phyloP scores from a whole-genome alignment of 2,113 vertebrate species.

The Vimba vimba region DNA sequence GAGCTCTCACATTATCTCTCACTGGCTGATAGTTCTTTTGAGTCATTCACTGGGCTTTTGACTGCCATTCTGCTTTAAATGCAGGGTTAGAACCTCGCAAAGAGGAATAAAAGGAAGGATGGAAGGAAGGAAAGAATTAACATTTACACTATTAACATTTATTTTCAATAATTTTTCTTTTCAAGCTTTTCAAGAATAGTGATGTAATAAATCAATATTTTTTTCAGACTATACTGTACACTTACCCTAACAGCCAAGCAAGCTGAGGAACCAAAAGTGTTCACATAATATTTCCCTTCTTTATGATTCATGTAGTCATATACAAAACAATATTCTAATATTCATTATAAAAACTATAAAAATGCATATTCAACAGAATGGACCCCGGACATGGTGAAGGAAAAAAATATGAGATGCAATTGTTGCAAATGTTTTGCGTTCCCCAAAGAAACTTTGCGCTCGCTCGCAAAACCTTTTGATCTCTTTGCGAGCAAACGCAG shows the following conservation, averaged over 20 bases:
- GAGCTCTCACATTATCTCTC: constrained; percentile 96
- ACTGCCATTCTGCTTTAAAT: constrained; percentile 77
- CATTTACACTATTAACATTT: too few species aligned
- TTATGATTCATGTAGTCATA: background rate
- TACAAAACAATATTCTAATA: background rate
- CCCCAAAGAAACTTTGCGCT: too few species aligned
- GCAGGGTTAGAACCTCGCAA: constrained; percentile 64
- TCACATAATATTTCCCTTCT: background rate
- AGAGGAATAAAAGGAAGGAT: constrained; percentile 27
- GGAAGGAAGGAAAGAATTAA: background rate
- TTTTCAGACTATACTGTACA: background rate
- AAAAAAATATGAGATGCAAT: too few species aligned
- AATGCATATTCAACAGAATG: too few species aligned
- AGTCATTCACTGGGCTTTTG: constrained; percentile 82
- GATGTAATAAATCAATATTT: background rate
- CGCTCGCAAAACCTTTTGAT: too few species aligned
- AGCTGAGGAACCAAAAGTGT: background rate
- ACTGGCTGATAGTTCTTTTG: constrained; percentile 83
- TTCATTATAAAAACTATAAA: background rate
- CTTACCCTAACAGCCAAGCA: background rate
- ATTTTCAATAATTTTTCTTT: background rate
- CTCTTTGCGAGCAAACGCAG: too few species aligned
- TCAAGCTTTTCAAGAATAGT: background rate
- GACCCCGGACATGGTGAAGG: too few species aligned
- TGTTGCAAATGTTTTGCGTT: too few species aligned